Conservation (phyloP, 2,797 vertebrate species). For the Enteromius trimaculatus region DNA sequence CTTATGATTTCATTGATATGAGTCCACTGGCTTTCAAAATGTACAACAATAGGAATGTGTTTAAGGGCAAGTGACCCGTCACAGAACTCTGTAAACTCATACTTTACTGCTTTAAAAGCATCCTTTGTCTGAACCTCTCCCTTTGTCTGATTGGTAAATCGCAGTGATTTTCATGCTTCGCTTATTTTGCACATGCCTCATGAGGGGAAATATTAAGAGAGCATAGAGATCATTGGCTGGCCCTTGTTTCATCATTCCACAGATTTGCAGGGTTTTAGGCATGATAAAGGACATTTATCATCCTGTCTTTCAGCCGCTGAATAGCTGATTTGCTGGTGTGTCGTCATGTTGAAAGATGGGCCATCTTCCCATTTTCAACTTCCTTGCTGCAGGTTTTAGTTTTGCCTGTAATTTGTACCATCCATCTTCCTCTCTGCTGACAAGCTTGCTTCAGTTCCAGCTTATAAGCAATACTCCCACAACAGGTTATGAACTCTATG, state of each 20-base stretch:
- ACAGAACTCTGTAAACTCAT: background rate
- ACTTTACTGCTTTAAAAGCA: background rate
- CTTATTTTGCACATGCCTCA: background rate
- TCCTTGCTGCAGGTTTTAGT: constrained; percentile 18
- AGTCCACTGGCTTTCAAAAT: too few species aligned
- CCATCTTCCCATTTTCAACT: constrained; percentile 7
- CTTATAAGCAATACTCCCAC: background rate
- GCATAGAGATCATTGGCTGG: background rate
- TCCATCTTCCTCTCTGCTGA: constrained; percentile 27
- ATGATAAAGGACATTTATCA: constrained; percentile 9
- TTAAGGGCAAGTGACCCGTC: background rate
- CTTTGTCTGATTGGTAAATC: background rate
- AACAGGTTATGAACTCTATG: background rate
- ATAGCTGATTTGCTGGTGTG: background rate
- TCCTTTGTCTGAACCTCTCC: background rate
- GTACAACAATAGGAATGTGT: background rate
- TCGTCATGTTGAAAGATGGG: constrained; percentile 1
- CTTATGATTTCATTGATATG: background rate
- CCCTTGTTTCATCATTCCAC: background rate
- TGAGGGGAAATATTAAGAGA: background rate
- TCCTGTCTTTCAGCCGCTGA: background rate
- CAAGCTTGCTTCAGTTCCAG: background rate
- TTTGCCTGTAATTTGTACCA: constrained; percentile 27
- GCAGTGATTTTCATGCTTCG: background rate
- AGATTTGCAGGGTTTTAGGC: background rate